Percentiles rank a stretch among this genome's conserved stretches.
These are phyloP conservation scores for Ia io DNA, from an alignment of 2,113 vertebrate species.

Conservation along the genomic window DNA sequence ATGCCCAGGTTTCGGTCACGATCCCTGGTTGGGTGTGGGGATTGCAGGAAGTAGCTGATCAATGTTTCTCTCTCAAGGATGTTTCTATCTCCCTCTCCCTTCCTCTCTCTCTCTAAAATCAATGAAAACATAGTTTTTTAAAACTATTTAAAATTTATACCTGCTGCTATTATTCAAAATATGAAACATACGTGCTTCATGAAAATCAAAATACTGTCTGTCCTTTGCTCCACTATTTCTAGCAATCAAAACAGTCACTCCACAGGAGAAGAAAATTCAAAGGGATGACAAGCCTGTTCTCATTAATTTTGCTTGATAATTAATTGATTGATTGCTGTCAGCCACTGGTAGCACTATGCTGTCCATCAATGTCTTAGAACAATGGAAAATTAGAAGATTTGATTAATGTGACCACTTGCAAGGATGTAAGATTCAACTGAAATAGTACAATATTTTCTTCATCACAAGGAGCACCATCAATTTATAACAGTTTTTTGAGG, in stretches of 20 bases:
- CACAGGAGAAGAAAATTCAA: conserved; percentile 9
- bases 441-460: background rate
- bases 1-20: no score
- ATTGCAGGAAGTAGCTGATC: no score
- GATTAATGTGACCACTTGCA: background rate
- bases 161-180: conserved; percentile 14
- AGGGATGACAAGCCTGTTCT: background rate
- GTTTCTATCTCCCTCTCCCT: no score
- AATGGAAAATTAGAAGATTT: background rate
- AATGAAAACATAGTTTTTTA: no score
- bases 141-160: background rate
- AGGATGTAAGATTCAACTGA: background rate
- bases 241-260: background rate
- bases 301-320: background rate
- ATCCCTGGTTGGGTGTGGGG: no score
- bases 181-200: background rate
- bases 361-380: background rate
- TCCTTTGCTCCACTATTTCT: background rate
- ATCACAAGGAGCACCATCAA: background rate
- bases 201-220: conserved; percentile 22
- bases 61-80: no score
- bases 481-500: background rate
- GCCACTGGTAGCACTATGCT: background rate
- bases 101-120: no score
- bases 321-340: background rate